Conservation (phyloP, 2,888 invertebrate species). For the Petrophora chlorosata region DNA sequence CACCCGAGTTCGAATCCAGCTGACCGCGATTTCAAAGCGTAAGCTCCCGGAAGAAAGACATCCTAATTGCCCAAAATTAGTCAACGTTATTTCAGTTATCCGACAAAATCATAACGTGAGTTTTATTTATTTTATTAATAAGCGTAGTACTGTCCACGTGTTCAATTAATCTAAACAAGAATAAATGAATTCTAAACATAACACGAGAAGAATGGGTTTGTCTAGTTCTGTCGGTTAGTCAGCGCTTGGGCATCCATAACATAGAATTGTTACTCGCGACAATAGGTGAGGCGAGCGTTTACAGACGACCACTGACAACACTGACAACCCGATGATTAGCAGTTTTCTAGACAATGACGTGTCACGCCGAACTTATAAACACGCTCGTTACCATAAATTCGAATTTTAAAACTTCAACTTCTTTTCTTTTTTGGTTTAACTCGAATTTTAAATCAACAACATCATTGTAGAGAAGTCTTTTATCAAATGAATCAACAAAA, state of each 20-base stretch:
- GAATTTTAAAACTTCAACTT: slow-evolving; percentile 35
- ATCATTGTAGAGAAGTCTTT: background rate
- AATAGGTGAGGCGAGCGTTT: slow-evolving; percentile 65
- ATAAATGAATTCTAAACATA: slow-evolving; percentile 41
- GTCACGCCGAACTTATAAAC: slow-evolving; percentile 35
- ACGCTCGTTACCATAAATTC: slow-evolving; percentile 49
- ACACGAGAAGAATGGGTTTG: slow-evolving; percentile 41
- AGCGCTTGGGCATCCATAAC: slow-evolving; percentile 70
- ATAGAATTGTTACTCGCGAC: slow-evolving; percentile 68
- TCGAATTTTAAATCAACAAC: background rate
- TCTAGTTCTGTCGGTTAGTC: slow-evolving; percentile 54
- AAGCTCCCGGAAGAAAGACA: no score
- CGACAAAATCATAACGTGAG: no score
- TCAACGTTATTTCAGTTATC: no score
- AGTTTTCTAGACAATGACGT: slow-evolving; percentile 66
- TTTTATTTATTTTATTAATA: no score
- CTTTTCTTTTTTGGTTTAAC: background rate
- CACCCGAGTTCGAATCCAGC: no score
- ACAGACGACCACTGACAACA: slow-evolving; percentile 41
- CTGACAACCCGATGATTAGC: slow-evolving; percentile 59
- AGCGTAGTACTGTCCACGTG: slow-evolving; percentile 27
- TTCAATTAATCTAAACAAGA: slow-evolving; percentile 33
- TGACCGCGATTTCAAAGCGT: background rate
- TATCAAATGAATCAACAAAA: no score
- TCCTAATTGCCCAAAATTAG: no score